A percentile compares a stretch with the other conserved stretches of the same genome.
Conservation (phyloP, 2,113 vertebrate species). For the Tragulus kanchil region DNA sequence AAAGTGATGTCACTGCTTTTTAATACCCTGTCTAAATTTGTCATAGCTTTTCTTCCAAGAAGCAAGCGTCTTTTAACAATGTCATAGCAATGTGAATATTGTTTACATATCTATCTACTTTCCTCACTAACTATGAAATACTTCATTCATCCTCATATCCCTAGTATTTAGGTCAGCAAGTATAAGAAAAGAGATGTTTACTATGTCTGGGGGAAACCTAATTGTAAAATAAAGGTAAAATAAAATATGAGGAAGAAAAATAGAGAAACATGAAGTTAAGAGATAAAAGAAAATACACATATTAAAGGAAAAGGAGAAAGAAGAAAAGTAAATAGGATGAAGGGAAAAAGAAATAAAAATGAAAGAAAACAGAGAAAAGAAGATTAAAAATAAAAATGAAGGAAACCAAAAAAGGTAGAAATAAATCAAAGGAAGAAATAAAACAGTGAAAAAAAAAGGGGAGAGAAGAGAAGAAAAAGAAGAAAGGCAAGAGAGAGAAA, state of each 20-base stretch:
- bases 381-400: neutral
- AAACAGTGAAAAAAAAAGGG: neutral
- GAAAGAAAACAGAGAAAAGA: neutral
- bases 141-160: neutral
- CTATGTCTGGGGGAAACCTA: neutral
- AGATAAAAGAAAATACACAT: neutral
- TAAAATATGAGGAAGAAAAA: neutral
- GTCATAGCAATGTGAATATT: neutral
- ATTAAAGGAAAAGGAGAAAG: neutral
- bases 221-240: neutral
- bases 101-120: neutral
- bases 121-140: neutral
- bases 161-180: neutral
- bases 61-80: neutral
- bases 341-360: neutral
- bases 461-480: neutral
- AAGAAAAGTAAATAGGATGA: neutral
- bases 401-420: neutral
- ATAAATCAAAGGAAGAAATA: neutral
- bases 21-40: too few species aligned
- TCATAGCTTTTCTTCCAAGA: too few species aligned
- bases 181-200: neutral
- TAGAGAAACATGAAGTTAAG: neutral
- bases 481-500: neutral
- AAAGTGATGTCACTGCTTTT: too few species aligned